Evolutionary conservation across 2,113 vertebrate species (phyloP).

Genomic region (Apteryx mantelli): DNA sequence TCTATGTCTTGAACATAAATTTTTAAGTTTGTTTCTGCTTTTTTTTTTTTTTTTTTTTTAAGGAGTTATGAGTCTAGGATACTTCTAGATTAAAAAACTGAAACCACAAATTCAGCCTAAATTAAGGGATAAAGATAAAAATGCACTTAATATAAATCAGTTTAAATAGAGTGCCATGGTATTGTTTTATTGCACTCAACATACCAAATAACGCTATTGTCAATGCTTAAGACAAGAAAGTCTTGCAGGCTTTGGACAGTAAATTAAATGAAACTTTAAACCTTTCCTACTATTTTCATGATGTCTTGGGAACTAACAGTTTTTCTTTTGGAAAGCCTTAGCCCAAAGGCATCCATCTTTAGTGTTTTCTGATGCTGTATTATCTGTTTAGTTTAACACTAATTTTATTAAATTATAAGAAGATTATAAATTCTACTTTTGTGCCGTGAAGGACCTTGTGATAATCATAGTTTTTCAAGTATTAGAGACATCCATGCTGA

Average conservation of each 20-base stretch:
- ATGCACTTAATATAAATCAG: not conserved
- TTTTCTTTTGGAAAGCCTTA: not conserved
- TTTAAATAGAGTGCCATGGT: not conserved
- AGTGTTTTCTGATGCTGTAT: not conserved
- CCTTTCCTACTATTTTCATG: not conserved
- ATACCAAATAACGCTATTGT: not conserved
- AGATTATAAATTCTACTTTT: not conserved
- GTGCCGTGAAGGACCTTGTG: not conserved
- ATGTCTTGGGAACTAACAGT: not conserved
- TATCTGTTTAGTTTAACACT: not conserved
- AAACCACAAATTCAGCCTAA: not conserved
- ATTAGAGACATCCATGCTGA: not conserved
- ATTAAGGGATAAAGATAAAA: not conserved
- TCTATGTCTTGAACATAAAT: not conserved
- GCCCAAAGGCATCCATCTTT: not conserved
- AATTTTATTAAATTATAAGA: not conserved
- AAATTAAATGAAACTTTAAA: not conserved
- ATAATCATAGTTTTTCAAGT: not conserved
- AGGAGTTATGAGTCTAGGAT: too few relatives aligned
- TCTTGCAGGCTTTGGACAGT: not conserved
- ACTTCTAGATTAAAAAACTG: not conserved
- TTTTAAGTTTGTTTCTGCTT: not conserved
- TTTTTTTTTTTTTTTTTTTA: not conserved
- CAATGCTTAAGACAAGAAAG: not conserved
- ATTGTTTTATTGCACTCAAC: not conserved